Evolutionary conservation across 2,113 vertebrate genomes (phyloP), one percentile per base, ranked within the genome.

Genomic region (Capra hircus): DNA sequence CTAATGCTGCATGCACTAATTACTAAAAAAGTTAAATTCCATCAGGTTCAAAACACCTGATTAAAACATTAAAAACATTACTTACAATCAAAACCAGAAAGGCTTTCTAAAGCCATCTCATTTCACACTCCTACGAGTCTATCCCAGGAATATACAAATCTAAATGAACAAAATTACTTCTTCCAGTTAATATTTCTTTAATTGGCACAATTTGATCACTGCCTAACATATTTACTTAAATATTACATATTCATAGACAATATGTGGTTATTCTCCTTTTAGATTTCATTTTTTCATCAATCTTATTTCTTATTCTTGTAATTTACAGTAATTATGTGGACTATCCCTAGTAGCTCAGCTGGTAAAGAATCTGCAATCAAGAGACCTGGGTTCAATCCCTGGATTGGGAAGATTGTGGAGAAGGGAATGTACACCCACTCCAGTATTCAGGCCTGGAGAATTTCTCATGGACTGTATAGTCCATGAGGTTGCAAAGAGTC

Each of bases 131-230:
- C 85, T 43, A 28, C 67, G 84, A 98, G 94, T 87, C 91, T 97
- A 92, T 88, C 60, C 23, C 74, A 85, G 45, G 91, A 53, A 93
- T 74, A 97, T 83, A 96, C 27, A 97, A 77, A 94, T 71, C 71
- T 53, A 97, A 96, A 55, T 59, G 4, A 50, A 88, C 83, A 97
- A 96, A 98, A 94, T 91, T 77, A 94, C 50, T 97, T 98, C 89
- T 95, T 95, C 97, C 53, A 97, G 95, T 98, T 97, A 98, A 93
- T 60, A 2, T 93, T 98, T 85, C 94, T 98, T 52, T 95, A 96
- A 98, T 93, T 97, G 95, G 98, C 97, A 98, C 52, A 36, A 83
- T 36, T 36, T 97, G 96, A 97, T 98, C 97, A 95, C 95, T 98
- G 88, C 19, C 55, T 27, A 12, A 45, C 27, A 77, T 23, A 16